phyloP scores from a whole-genome alignment of 2,888 invertebrate genomes.

The Apantesis nais region DNA sequence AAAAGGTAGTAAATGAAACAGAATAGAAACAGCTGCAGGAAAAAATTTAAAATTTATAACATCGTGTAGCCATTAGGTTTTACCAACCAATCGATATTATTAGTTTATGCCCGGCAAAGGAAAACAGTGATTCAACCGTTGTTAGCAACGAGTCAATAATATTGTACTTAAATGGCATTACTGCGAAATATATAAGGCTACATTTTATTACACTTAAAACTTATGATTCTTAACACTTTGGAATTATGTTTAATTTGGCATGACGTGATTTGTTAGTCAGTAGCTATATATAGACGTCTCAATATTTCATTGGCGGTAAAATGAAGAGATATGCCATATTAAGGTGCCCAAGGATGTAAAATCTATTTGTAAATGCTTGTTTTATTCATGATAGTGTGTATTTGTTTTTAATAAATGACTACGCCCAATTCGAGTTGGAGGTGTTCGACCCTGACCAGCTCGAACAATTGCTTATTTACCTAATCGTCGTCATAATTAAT shows the following conservation, averaged over 20 bases:
- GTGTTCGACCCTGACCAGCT: background rate
- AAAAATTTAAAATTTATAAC: background rate
- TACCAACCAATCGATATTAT: conserved; percentile 11
- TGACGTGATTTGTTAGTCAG: conserved; percentile 19
- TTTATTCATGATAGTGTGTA: background rate
- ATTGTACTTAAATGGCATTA: conserved; percentile 2
- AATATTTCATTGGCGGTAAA: background rate
- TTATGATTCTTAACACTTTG: background rate
- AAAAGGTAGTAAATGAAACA: background rate
- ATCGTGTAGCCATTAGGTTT: background rate
- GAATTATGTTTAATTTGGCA: conserved; percentile 5
- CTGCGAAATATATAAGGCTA: background rate
- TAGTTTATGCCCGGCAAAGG: conserved; percentile 20
- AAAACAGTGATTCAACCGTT: conserved; percentile 31
- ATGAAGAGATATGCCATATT: background rate
- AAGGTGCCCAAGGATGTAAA: background rate
- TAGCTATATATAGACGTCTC: conserved; percentile 9
- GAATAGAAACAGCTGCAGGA: background rate
- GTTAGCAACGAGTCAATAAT: conserved; percentile 25
- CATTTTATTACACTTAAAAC: background rate
- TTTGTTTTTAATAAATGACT: conserved; percentile 1
- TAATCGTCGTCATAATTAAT: background rate
- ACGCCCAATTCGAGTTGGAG: background rate
- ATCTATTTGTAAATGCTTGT: conserved; percentile 1
- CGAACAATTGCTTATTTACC: background rate